Percentiles rank a stretch among this genome's conserved stretches.
phyloP scores from a whole-genome alignment of 2,113 vertebrate species.

The Sapajus apella region DNA sequence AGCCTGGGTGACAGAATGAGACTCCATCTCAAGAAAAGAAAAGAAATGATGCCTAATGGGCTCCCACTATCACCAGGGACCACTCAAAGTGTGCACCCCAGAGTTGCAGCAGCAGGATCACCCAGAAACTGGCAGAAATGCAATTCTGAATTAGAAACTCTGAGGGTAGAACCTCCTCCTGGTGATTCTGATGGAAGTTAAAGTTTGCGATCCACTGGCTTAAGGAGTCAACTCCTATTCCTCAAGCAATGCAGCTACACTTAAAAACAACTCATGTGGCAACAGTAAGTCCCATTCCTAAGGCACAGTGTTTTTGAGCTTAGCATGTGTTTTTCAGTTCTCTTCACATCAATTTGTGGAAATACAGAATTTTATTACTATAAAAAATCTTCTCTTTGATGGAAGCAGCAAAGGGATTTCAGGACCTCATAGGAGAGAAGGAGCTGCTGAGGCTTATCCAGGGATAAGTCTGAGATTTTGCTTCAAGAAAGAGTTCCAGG shows the following conservation, averaged over 20 bases:
- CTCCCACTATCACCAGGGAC: background rate
- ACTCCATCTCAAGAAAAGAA: no score
- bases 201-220: background rate
- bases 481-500: background rate
- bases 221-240: background rate
- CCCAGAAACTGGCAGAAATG: background rate
- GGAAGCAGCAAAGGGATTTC: background rate
- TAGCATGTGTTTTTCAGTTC: background rate
- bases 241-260: background rate
- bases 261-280: background rate
- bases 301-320: background rate
- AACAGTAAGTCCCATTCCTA: background rate
- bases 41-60: background rate
- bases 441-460: background rate
- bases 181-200: background rate
- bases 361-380: background rate
- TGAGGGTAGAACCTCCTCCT: background rate
- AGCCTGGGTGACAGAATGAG: no score
- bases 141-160: background rate
- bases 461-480: background rate
- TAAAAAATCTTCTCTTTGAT: background rate
- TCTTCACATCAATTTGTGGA: background rate
- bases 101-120: background rate
- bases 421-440: background rate
- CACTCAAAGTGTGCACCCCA: accelerated